These are phyloP conservation scores for Epinephelus cyanopodus DNA, from an alignment of 2,113 vertebrate genomes.

Conservation along the genomic window DNA sequence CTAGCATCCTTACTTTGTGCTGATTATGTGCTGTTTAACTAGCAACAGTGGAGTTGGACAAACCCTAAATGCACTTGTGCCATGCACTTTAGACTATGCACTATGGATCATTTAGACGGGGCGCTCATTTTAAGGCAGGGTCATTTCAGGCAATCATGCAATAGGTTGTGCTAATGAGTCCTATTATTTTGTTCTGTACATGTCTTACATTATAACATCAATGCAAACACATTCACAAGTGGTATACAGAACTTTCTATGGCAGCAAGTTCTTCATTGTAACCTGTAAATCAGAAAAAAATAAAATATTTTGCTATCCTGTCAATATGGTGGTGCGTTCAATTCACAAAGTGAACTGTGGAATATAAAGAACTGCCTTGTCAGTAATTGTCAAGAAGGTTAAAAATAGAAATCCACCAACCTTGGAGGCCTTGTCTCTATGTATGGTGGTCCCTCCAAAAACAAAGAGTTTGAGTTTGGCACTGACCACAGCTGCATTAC, in stretches of 20 bases:
- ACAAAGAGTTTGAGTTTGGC: constrained; percentile 94
- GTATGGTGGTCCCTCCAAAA: constrained; percentile 93
- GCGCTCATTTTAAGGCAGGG: too few relatives aligned
- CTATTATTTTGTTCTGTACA: not conserved
- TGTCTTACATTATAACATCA: not conserved
- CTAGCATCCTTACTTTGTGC: too few relatives aligned
- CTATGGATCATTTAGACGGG: too few relatives aligned
- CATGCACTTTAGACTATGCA: too few relatives aligned
- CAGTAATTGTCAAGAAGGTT: not conserved
- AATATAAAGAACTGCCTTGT: not conserved
- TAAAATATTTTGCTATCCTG: too few relatives aligned
- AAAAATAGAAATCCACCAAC: constrained; percentile 39
- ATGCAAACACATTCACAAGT: not conserved
- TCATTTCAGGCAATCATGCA: too few relatives aligned
- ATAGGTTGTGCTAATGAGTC: too few relatives aligned
- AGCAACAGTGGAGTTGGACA: too few relatives aligned
- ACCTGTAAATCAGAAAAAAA: too few relatives aligned
- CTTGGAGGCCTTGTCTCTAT: constrained; percentile 93
- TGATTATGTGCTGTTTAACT: too few relatives aligned
- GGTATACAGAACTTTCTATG: not conserved
- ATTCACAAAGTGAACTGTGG: not conserved
- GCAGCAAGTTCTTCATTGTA: not conserved
- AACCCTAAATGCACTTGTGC: too few relatives aligned
- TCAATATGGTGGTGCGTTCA: too few relatives aligned
- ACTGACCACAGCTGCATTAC: constrained; percentile 94